Conservation (phyloP, 1,140 invertebrate species). For the Druon quercuslanigerum region DNA sequence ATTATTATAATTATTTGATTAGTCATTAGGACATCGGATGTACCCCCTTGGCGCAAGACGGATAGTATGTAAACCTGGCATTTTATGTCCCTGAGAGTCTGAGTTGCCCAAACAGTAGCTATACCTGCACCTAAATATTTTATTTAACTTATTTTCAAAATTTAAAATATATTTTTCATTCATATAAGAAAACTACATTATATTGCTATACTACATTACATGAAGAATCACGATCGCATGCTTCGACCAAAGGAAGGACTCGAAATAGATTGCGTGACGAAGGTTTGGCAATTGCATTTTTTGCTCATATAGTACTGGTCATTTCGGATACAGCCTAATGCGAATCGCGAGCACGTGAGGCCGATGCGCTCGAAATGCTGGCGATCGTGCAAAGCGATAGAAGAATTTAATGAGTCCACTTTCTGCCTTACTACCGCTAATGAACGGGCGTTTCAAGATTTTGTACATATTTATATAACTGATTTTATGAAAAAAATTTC, state of each 20-base stretch:
- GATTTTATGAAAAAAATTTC: background rate
- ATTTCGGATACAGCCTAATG: conserved; percentile 1
- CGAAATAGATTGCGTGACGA: conserved; percentile 15
- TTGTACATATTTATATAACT: conserved; percentile 1
- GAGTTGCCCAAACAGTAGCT: too few species aligned
- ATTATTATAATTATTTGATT: too few species aligned
- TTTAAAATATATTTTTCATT: too few species aligned
- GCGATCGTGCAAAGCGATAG: conserved; percentile 11
- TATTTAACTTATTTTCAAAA: too few species aligned
- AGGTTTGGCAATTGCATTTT: conserved; percentile 26
- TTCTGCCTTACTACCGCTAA: background rate
- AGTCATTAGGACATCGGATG: too few species aligned
- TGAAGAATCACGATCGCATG: background rate
- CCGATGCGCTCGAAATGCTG: conserved; percentile 17
- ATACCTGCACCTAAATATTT: too few species aligned
- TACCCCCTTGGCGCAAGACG: too few species aligned
- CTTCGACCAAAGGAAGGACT: conserved; percentile 1
- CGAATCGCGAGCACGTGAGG: conserved; percentile 30
- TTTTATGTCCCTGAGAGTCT: too few species aligned
- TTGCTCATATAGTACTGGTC: conserved; percentile 3
- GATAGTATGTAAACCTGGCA: too few species aligned
- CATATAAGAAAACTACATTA: too few species aligned
- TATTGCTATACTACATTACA: too few species aligned
- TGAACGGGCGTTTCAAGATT: conserved; percentile 8
- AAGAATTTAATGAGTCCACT: conserved; percentile 24